These are phyloP conservation scores for Nesidiocoris tenuis DNA, from an alignment of 2,888 invertebrate genomes.

Conservation along the genomic window DNA sequence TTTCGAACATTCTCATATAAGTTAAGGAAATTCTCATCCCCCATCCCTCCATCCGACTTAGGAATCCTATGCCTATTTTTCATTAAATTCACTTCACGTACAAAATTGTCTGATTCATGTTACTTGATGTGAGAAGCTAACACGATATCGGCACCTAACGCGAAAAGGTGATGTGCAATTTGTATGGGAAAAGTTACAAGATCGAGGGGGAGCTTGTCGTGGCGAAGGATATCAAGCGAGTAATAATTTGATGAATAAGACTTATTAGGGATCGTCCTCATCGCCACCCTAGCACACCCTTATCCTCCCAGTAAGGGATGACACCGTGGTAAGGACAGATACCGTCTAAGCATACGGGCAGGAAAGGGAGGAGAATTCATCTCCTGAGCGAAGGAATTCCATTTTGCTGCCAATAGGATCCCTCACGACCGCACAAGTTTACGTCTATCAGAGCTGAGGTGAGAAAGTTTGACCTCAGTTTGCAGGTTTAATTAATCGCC, in stretches of 20 bases:
- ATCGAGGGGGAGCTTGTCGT: slow-evolving; percentile 22
- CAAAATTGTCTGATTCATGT: too few species aligned
- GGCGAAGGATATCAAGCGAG: slow-evolving; percentile 36
- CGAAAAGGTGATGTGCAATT: slow-evolving; percentile 12
- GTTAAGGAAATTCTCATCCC: too few species aligned
- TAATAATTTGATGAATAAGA: slow-evolving; percentile 43
- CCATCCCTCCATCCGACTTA: too few species aligned
- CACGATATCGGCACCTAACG: too few species aligned
- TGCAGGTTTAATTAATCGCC: neutral
- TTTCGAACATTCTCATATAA: too few species aligned
- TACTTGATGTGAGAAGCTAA: too few species aligned
- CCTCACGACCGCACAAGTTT: neutral
- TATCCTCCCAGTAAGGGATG: neutral
- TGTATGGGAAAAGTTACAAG: slow-evolving; percentile 39
- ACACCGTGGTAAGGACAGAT: neutral
- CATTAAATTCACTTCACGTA: too few species aligned
- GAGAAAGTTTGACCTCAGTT: neutral
- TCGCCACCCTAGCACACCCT: neutral
- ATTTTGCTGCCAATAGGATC: neutral
- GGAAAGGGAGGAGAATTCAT: neutral
- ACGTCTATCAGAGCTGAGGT: neutral
- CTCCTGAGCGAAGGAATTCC: neutral
- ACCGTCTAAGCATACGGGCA: neutral
- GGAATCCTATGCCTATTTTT: too few species aligned
- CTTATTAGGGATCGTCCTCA: slow-evolving; percentile 29